Evolutionary conservation across 2,888 invertebrate genomes (phyloP), one percentile per base, ranked within the genome.

Genomic region (Chymomyza amoena): DNA sequence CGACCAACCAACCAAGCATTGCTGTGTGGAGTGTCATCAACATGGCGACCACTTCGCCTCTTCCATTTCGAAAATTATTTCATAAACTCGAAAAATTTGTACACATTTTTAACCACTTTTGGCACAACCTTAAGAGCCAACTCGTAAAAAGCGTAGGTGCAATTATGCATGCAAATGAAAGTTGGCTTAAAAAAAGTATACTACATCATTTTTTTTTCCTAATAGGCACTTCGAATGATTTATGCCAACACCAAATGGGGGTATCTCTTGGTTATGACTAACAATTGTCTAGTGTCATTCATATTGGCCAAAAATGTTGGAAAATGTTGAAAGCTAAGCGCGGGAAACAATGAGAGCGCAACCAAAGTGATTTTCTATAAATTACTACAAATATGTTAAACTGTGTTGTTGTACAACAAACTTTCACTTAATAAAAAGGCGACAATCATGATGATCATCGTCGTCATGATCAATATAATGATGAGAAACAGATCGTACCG

Each of bases 341-440:
- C 61, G 59, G 67, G n/a, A 72, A 80, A 76, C 71, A 75, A 84
- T 73, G 61, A 25, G 54, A 50, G 25, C 57, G 20, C 52, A 54
- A 63, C 73, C 39, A 71, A 79, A 77, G 79, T 84, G 70, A 81
- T 84, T 84, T 76, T 73, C 75, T 76, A 78, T 62, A 78, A 84
- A 70, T 76, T 65, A 52, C 77, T 64, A 25, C 32, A 56, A 52
- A 28, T 64, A 64, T 20, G 32, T 54, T 32, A 28, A 25, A 52
- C 52, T 25, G 20, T 13, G 39, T 45, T 45, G 13, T 45, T 45
- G 39, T 45, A 45, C 39, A 45, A 65, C 28, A 66, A 78, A 78
- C 83, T 83, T 83, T 83, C 83, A 87, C 83, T 83, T 83, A 71
- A 77, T 78, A 57, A 75, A 71, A 73, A 64, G 67, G 70, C 63